A percentile compares a stretch with the other conserved stretches of the same genome.
Conservation (phyloP, 2,888 invertebrate genomes). For the Lysandra coridon region DNA sequence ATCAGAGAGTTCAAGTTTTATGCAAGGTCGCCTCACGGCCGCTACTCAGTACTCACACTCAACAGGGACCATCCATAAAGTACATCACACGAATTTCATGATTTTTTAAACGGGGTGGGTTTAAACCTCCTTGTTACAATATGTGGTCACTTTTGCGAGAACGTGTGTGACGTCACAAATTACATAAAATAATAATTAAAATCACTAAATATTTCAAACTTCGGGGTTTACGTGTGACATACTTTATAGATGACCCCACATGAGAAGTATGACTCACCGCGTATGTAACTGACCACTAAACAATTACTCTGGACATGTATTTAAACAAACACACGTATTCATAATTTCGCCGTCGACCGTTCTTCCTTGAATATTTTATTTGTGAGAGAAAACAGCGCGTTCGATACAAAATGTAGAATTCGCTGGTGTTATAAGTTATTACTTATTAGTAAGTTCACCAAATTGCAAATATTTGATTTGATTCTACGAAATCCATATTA, state of each 20-base stretch:
- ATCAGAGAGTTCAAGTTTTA: slow-evolving; percentile 34
- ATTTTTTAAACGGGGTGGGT: no score
- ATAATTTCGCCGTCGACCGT: not conserved
- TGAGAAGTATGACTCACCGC: slow-evolving; percentile 40
- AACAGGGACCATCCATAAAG: not conserved
- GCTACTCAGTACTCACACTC: not conserved
- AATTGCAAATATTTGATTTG: not conserved
- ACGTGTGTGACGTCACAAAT: no score
- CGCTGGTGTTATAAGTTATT: not conserved
- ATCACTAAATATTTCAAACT: no score
- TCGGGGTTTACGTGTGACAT: no score
- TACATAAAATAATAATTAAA: no score
- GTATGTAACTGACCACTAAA: slow-evolving; percentile 37
- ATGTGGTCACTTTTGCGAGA: no score
- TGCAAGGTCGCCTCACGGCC: slow-evolving; percentile 28
- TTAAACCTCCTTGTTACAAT: not conserved
- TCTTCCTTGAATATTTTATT: slow-evolving; percentile 18
- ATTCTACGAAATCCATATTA: not conserved
- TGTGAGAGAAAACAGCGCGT: not conserved
- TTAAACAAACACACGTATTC: slow-evolving; percentile 20
- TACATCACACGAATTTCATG: no score
- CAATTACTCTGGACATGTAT: slow-evolving; percentile 35
- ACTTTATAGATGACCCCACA: not conserved
- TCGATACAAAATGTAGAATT: not conserved
- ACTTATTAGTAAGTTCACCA: not conserved